Percentiles rank a stretch among this genome's conserved stretches.
phyloP scores from a whole-genome alignment of 2,888 invertebrate species.

The Ctenicera cuprea region DNA sequence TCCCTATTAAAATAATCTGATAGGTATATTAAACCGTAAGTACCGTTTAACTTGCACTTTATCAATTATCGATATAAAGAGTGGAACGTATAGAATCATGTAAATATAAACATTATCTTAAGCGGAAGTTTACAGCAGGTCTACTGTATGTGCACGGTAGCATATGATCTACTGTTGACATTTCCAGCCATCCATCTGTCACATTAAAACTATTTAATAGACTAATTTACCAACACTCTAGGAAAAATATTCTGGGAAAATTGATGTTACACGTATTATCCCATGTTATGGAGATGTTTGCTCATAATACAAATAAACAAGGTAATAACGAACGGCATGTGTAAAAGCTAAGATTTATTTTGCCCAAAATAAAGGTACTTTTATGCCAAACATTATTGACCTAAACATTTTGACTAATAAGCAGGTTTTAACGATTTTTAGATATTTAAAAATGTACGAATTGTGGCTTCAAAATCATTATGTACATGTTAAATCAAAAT shows the following conservation, averaged over 20 bases:
- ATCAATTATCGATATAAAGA: conserved; percentile 68
- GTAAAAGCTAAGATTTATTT: not conserved
- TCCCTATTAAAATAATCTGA: conserved; percentile 56
- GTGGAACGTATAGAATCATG: conserved; percentile 53
- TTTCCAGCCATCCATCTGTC: conserved; percentile 67
- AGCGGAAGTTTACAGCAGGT: conserved; percentile 49
- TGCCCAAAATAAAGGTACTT: no score
- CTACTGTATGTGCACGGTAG: conserved; percentile 68
- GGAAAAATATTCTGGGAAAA: conserved; percentile 55
- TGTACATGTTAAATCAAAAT: no score
- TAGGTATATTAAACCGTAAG: conserved; percentile 69
- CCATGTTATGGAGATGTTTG: conserved; percentile 38
- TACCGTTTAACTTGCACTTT: conserved; percentile 69
- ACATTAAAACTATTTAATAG: conserved; percentile 71
- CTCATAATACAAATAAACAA: conserved; percentile 42
- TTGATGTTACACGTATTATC: conserved; percentile 50
- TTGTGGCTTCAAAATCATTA: no score
- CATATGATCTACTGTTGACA: conserved; percentile 71
- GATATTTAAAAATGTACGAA: no score
- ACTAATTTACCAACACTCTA: conserved; percentile 48
- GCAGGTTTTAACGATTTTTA: no score
- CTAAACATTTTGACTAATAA: no score
- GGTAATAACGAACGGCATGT: not conserved
- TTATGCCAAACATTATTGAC: no score
- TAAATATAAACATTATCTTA: not conserved